Evolutionary conservation across 37 sponge, comb jelly and placozoan species (phyloP), one percentile per base, ranked within the genome.

Genomic region (Bolinopsis microptera): DNA sequence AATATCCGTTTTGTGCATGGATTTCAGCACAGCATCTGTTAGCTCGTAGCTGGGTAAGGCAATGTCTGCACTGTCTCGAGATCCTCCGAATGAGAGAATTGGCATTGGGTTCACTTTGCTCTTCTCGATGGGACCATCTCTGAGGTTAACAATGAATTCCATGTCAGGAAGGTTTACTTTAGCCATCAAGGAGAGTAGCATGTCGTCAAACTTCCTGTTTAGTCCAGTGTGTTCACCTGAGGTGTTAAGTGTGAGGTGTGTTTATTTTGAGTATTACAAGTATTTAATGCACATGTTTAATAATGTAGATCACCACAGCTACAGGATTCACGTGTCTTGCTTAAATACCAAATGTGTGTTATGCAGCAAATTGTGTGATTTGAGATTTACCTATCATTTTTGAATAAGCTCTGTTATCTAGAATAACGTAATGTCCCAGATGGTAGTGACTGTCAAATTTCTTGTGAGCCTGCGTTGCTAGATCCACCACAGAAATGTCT

Each of bases 21-120:
- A 96, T 35, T 95, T 94, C 69, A 97, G 93, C 36, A 97, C 97
- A 23, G 96, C 77, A 34, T 94, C 94, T 92, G 97, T 96, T 32
- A 99, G 86, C 92, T 99, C 99, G 92, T 97, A 97, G 18, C 96
- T 96, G 24, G 99, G 99, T 94, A 97, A 93, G 82, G 96, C 94
- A n/a, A 99, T 97, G 95, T 99, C 99, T 35, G 94, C 38, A 0
- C 94, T 94, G 26, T 94, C 95, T 9, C 86, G 38, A 0, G 98
- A 96, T 21, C 99, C 99, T 95, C 99, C 97, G 95, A 98, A 99
- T 0, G 98, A 97, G 90, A 99, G 74, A 41, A 97, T 76, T 13
- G 99, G 97, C 40, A 96, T 76, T 22, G 94, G 96, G 38, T 39
- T 27, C 5, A 23, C 41, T 35, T 38, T 69, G 69, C 38, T 76